A percentile compares a stretch with the other conserved stretches of the same genome.
Conservation (phyloP, 2,888 invertebrate species). For the Pseudococcus longispinus region DNA sequence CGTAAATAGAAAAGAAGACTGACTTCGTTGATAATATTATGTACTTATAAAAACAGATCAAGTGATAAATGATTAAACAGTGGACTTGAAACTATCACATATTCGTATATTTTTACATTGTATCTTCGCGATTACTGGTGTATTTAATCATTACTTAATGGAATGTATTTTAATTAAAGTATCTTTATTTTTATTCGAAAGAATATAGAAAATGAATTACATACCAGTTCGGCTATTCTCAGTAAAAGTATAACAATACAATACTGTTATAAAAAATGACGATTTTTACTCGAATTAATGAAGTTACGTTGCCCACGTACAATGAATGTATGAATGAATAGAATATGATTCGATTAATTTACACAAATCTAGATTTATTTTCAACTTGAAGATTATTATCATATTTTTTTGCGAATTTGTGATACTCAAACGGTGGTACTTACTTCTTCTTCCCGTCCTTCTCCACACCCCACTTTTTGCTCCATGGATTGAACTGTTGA, state of each 20-base stretch:
- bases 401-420: background rate
- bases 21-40: background rate
- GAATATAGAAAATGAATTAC: no score
- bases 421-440: background rate
- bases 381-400: background rate
- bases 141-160: background rate
- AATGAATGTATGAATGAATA: background rate
- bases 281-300: background rate
- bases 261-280: background rate
- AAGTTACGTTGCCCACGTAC: background rate
- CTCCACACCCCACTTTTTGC: background rate
- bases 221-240: no score
- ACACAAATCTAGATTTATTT: background rate
- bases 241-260: no score
- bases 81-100: background rate
- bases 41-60: background rate
- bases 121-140: background rate
- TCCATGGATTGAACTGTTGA: background rate
- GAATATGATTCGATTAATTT: background rate
- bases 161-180: no score
- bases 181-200: no score
- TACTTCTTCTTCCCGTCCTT: background rate
- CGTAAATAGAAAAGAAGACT: background rate
- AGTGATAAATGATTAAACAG: background rate
- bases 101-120: background rate